These are phyloP conservation scores for Scolopax bukidnonensis DNA, from an alignment of 2,797 vertebrate genomes.

Conservation along the genomic window DNA sequence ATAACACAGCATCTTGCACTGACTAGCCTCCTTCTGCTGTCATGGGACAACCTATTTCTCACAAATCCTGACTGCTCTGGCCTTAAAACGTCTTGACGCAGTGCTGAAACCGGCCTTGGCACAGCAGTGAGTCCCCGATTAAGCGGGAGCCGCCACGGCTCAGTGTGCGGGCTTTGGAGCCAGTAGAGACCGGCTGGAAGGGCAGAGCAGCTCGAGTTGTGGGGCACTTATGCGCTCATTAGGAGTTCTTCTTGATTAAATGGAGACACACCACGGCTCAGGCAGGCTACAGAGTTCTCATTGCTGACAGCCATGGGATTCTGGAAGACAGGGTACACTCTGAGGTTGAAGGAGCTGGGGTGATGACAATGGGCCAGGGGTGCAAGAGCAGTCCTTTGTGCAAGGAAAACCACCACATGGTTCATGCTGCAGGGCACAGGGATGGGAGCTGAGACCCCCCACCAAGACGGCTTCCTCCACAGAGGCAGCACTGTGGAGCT, in stretches of 20 bases:
- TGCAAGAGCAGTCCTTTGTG: not conserved
- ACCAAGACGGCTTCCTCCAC: not conserved
- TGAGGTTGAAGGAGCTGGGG: not conserved
- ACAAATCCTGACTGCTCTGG: slow-evolving; percentile 52
- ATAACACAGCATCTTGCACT: not conserved
- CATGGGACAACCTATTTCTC: slow-evolving; percentile 58
- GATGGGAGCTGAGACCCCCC: not conserved
- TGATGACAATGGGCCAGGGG: not conserved
- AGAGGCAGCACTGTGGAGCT: not conserved
- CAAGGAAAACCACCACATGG: not conserved
- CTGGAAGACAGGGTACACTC: not conserved
- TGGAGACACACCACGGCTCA: not conserved
- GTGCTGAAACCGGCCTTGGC: slow-evolving; percentile 5
- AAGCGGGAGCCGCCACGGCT: not conserved
- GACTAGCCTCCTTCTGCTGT: slow-evolving; percentile 39
- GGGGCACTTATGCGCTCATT: fast-evolving
- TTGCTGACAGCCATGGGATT: fast-evolving
- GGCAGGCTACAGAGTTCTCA: fast-evolving
- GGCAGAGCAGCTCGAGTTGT: fast-evolving
- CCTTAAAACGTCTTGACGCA: slow-evolving; percentile 62
- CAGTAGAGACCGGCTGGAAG: not conserved
- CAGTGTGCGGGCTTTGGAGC: not conserved
- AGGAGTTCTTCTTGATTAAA: not conserved
- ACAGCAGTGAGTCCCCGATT: not conserved
- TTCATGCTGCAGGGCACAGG: fast-evolving